Evolutionary conservation across 2,797 vertebrate species (phyloP).

Genomic region (Novumbra hubbsi): DNA sequence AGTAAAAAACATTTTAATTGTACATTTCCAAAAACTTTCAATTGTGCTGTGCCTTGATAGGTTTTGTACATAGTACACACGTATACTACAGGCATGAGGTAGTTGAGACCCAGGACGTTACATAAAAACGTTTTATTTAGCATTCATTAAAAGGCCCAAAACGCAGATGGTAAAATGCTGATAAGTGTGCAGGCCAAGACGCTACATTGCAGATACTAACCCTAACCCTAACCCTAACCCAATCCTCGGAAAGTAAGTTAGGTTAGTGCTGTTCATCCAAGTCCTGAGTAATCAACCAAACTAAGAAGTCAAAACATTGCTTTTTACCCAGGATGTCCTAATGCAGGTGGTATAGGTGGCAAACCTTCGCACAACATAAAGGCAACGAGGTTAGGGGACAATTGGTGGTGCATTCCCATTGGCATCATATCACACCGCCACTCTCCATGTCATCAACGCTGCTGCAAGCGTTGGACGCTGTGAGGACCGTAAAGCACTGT

Average conservation of each 20-base stretch:
- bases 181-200: neutral
- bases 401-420: too few relatives aligned
- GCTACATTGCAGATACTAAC: neutral
- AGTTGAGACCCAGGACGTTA: neutral
- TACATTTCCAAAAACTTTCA: neutral
- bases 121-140: neutral
- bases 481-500: too few relatives aligned
- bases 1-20: neutral
- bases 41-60: neutral
- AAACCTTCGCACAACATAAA: too few relatives aligned
- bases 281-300: slow-evolving; percentile 25
- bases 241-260: neutral
- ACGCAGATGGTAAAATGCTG: neutral
- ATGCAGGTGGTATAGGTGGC: too few relatives aligned
- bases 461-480: too few relatives aligned
- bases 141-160: neutral
- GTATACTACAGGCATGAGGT: neutral
- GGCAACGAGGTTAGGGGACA: too few relatives aligned
- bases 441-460: too few relatives aligned
- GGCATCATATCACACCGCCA: too few relatives aligned
- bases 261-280: slow-evolving; percentile 1
- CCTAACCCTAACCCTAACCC: too few relatives aligned
- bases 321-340: too few relatives aligned
- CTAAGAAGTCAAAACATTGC: too few relatives aligned
- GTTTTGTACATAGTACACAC: neutral